Evolutionary conservation across 2,888 invertebrate genomes (phyloP).

Genomic region (Drosophila trichaetosa): DNA sequence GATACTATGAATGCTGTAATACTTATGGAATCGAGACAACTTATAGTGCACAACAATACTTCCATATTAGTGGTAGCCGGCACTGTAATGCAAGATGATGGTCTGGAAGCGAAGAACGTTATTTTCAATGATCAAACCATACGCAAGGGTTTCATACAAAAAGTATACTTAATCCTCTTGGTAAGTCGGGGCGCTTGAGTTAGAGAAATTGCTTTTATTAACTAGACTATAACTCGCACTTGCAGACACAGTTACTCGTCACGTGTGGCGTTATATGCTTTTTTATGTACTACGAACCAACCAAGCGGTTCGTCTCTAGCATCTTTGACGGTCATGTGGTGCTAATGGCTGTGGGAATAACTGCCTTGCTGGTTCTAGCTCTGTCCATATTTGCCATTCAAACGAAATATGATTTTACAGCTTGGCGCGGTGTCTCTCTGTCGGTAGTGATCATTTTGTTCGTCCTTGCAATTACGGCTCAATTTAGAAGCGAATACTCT

Average conservation of each 20-base stretch:
- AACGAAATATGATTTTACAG: too few species aligned
- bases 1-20: neutral
- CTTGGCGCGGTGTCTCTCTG: too few species aligned
- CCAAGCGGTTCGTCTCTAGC: conserved; percentile 86
- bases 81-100: conserved; percentile 42
- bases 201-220: neutral
- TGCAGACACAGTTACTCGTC: conserved; percentile 90
- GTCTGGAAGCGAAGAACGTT: conserved; percentile 63
- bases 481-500: too few species aligned
- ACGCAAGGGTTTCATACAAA: conserved; percentile 81
- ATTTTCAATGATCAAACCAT: conserved; percentile 78
- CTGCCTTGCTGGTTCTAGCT: too few species aligned
- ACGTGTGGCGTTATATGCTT: conserved; percentile 91
- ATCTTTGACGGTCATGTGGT: too few species aligned
- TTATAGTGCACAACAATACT: conserved; percentile 15
- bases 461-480: too few species aligned
- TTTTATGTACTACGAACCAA: conserved; percentile 89
- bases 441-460: too few species aligned
- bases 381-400: too few species aligned
- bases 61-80: conserved; percentile 1
- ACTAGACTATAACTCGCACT: conserved; percentile 72
- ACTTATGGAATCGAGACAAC: conserved; percentile 27
- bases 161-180: conserved; percentile 83
- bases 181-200: conserved; percentile 49
- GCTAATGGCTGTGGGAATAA: too few species aligned